Conservation (phyloP, 2,113 vertebrate genomes). For the Actinemys pallida region DNA sequence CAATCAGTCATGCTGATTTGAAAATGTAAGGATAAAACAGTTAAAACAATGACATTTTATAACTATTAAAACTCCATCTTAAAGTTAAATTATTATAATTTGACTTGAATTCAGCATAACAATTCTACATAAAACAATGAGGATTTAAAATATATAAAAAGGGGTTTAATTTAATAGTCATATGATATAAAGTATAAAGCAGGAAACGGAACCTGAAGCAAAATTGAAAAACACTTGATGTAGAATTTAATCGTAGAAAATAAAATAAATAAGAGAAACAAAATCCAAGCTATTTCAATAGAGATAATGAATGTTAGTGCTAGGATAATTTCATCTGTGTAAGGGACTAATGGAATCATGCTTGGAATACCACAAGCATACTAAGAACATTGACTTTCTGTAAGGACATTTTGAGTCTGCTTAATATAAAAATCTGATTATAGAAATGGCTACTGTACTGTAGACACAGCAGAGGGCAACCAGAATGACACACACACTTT, state of each 20-base stretch:
- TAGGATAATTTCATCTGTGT: slow-evolving; percentile 1
- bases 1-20: neutral
- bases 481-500: neutral
- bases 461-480: neutral
- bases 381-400: neutral
- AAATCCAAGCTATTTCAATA: neutral
- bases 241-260: neutral
- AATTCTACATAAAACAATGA: slow-evolving; percentile 37
- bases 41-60: slow-evolving; percentile 45
- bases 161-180: neutral
- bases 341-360: slow-evolving; percentile 29
- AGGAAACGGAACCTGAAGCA: neutral
- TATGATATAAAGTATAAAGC: neutral
- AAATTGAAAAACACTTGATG: slow-evolving; percentile 5
- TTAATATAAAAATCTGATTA: neutral
- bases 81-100: slow-evolving; percentile 33
- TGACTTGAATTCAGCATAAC: slow-evolving; percentile 48
- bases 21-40: slow-evolving; percentile 1
- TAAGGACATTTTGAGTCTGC: neutral
- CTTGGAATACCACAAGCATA: slow-evolving; percentile 12
- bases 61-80: slow-evolving; percentile 27
- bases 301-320: neutral
- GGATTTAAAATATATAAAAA: slow-evolving; percentile 35
- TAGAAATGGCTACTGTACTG: neutral
- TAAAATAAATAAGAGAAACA: slow-evolving; percentile 8